Conservation (phyloP, 2,113 vertebrate species). For the Plotosus lineatus region DNA sequence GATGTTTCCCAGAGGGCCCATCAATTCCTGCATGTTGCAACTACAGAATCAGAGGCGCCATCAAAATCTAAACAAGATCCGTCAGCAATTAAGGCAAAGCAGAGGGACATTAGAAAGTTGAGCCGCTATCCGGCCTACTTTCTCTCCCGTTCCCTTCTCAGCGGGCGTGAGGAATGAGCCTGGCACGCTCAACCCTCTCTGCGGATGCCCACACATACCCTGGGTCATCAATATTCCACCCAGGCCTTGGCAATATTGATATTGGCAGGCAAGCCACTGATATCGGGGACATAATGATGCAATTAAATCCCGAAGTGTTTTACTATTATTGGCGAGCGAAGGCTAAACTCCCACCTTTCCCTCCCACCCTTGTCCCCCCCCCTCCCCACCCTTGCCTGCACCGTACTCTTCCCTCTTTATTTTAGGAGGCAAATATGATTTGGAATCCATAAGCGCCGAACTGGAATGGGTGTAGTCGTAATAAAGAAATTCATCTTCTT, state of each 20-base stretch:
- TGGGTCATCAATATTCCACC: slow-evolving; percentile 80
- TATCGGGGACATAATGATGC: slow-evolving; percentile 81
- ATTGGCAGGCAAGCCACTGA: slow-evolving; percentile 79
- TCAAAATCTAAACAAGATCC: slow-evolving; percentile 79
- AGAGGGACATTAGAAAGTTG: slow-evolving; percentile 78
- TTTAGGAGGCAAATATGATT: slow-evolving; percentile 79
- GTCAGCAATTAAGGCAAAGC: slow-evolving; percentile 77
- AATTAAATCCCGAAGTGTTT: slow-evolving; percentile 81
- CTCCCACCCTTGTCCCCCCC: slow-evolving; percentile 26
- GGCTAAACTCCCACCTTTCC: slow-evolving; percentile 22
- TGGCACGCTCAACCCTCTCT: slow-evolving; percentile 65
- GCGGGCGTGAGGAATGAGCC: slow-evolving; percentile 68
- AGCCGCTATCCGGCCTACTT: slow-evolving; percentile 71
- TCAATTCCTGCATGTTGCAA: slow-evolving; percentile 75
- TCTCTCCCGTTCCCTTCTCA: slow-evolving; percentile 68
- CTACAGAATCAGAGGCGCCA: slow-evolving; percentile 69
- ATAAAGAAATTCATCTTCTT: slow-evolving; percentile 75
- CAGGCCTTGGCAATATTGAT: slow-evolving; percentile 80
- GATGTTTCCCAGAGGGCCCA: slow-evolving; percentile 75
- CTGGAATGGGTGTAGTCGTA: slow-evolving; percentile 70
- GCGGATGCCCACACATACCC: slow-evolving; percentile 73
- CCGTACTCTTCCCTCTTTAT: slow-evolving; percentile 50
- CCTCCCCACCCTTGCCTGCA: slow-evolving; percentile 29
- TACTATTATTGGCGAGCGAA: slow-evolving; percentile 74
- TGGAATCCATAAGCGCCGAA: slow-evolving; percentile 69